Evolutionary conservation across 2,113 vertebrate genomes (phyloP), one percentile per base, ranked within the genome.

Genomic region (Parus major): DNA sequence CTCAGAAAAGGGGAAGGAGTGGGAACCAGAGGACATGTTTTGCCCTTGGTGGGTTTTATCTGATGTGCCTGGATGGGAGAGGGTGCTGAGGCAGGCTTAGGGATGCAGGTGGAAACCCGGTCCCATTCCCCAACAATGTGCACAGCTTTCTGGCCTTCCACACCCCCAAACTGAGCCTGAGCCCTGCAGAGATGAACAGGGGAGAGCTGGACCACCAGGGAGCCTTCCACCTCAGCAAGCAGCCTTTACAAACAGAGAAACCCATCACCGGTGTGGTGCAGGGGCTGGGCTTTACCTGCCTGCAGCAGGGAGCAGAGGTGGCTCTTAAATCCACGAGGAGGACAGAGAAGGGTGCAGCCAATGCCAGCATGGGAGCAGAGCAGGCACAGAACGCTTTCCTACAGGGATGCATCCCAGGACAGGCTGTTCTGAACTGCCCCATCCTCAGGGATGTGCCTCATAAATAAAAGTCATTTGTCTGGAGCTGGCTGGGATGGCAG

Each of bases 291-390:
- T 57, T 24, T 5, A 10, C n/a, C 36, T 31, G 18, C 22, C 23
- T 25, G 12, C 31, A 19, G 19, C 22, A 36, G 44, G 28, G 44
- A 82, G 21, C 33, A 42, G 35, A 23, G 21, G 2, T 8, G 75
- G 39, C 44, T 72, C 28, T 44, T 3, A 39, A 44, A 49, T 14
- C 11, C 7, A 10, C 2, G 1, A 25, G 50, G 60, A 53, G 13
- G 39, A 28, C 20, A 23, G 12, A 46, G 57, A 29, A 0, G 3
- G 39, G 20, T 12, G 11, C 14, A 17, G 0, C 25, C 39, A 42
- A 35, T 1, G 1, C 8, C 23, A 19, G 56, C 42, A 22, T 4
- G 5, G 29, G 4, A 75, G 27, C 68, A 27, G 33, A 35, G 70
- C 39, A 29, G 33, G 19, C 76, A 72, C 3, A 0, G 8, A 31